Evolutionary conservation across 2,113 vertebrate species (phyloP), one percentile per base, ranked within the genome.

Genomic region (Elaphurus davidianus): DNA sequence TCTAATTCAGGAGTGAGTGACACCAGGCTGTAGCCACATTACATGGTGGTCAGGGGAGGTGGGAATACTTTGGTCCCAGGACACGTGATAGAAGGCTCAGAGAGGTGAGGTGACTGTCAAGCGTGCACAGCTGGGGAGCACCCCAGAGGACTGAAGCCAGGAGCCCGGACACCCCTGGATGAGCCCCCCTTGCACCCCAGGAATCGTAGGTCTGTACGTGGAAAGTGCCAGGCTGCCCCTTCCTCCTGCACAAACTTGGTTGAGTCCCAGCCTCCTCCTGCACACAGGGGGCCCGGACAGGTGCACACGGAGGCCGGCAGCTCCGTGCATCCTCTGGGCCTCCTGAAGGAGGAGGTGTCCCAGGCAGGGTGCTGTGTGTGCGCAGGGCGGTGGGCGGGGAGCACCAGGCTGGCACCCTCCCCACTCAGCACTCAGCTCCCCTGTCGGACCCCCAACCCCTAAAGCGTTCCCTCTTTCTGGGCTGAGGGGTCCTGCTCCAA

Each of bases 141-240:
- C 13, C 27, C 15, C 4, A 0, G 19, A 47, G 57, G 50, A 62
- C 9, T 10, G 85, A 45, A 33, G 33, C 2, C 17, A 6, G 60
- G 74, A 59, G 36, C 67, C 71, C 3, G 0, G 54, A 60, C 52
- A 33, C 17, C 78, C 81, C 28, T 8, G 60, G 19, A 54, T 45
- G 55, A 17, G 45, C 11, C 5, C 30, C 25, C 23, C n/a, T 28
- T 59, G 40, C n/a, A 40, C 33, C 13, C 1, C 81, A 21, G 6
- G 11, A 10, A 14, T 7, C 1, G 0, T 6, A 67, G 30, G 50
- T 62, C 64, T 64, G 36, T 12, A 4, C 3, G 0, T 28, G 25
- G 27, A 28, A 62, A 54, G 45, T 7, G 1, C 40, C 82, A 27
- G 21, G 21, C 64, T 74, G 27, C 40, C 57, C 23, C 13, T 11